Evolutionary conservation across 2,797 vertebrate genomes (phyloP), one percentile per base, ranked within the genome.

Genomic region (Podarcis siculus): DNA sequence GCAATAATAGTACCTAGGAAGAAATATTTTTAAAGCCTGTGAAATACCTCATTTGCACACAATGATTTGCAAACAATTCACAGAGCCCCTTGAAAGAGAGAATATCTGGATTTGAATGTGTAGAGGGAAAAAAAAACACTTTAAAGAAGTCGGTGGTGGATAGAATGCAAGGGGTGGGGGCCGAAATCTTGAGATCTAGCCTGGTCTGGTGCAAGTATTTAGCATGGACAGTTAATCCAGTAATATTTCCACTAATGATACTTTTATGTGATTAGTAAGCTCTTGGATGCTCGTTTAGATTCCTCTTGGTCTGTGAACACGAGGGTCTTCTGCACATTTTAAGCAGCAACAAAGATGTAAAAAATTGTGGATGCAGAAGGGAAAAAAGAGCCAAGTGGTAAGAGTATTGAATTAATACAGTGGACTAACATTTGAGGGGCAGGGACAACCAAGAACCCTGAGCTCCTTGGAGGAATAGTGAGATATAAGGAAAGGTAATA

Each of bases 1-100:
- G 61, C 21, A 64, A 84, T 85, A 89, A 94, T 32, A 90, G 91
- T 30, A 49, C 30, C 10, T 86, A 80, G 83, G 55, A 82, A 87
- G 89, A 71, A 87, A 87, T 86, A 87, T 72, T 45, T 35, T 82
- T 61, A 35, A 91, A 90, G 72, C 42, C 27, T 76, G 12, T 79
- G 66, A 79, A 88, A 91, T 78, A 42, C 7, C 86, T 81, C 72
- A 80, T 75, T 67, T 85, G 37, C 69, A 76, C 3, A 35, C 13
- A 42, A 35, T 61, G 30, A 69, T 86, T 86, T 77, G 61, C 35
- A 86, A 86, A 77, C 79, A 77, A 67, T 82, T 78, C 35, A 27
- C 35, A 19, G 79, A 89, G 45, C 17, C 6, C 79, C 92, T 80
- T 82, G 79, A 79, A 69, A 71, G 64, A 17, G 5, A 39, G 25